phyloP scores from a whole-genome alignment of 2,113 vertebrate species.

The Mormyrus iriodes region DNA sequence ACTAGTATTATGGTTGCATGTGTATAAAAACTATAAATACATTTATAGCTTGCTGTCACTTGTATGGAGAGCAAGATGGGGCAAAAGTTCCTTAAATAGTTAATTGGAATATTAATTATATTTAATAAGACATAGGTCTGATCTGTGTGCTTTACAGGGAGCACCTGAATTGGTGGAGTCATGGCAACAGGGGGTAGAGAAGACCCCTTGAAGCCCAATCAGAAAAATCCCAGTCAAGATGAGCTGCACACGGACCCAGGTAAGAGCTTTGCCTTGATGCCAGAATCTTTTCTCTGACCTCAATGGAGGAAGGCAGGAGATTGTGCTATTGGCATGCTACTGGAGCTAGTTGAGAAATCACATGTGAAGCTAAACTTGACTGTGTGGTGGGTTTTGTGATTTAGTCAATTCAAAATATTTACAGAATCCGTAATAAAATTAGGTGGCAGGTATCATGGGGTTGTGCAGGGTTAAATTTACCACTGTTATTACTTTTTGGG shows the following conservation, averaged over 20 bases:
- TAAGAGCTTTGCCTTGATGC: background rate
- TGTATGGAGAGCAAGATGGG: background rate
- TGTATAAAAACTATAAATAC: background rate
- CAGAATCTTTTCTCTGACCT: background rate
- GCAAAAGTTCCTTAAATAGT: background rate
- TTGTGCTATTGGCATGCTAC: background rate
- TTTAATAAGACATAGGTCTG: background rate
- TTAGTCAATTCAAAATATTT: background rate
- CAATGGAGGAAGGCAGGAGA: background rate
- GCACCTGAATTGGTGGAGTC: slow-evolving; percentile 13
- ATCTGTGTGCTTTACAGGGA: background rate
- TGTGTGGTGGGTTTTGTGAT: background rate
- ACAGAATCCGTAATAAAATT: background rate
- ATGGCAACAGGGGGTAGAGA: slow-evolving; percentile 28
- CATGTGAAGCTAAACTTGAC: background rate
- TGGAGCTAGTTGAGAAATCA: background rate
- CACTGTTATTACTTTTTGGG: background rate
- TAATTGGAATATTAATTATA: background rate
- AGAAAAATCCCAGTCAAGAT: background rate
- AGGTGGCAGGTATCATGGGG: background rate
- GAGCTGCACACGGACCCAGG: background rate
- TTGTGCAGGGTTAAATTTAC: background rate
- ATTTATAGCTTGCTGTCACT: background rate
- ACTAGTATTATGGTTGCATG: background rate
- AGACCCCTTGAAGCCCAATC: slow-evolving; percentile 23